phyloP scores from a whole-genome alignment of 2,888 invertebrate species.

The Pandemis heparana region DNA sequence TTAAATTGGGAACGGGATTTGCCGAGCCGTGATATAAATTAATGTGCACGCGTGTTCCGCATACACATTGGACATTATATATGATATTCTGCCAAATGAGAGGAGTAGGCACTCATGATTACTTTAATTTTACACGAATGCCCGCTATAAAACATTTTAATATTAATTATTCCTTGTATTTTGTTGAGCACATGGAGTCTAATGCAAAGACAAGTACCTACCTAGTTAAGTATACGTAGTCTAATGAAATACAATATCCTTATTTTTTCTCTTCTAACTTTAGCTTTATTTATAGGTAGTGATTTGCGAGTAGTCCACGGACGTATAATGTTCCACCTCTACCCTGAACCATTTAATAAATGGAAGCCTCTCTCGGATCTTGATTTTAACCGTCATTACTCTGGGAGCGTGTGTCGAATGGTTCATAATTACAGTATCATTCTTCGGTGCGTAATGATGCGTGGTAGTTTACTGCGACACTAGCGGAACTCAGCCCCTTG shows the following conservation, averaged over 20 bases:
- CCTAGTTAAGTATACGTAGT: neutral
- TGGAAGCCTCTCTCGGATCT: conserved; percentile 55
- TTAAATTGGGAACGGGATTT: conserved; percentile 57
- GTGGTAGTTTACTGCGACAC: conserved; percentile 59
- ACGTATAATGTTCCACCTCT: neutral
- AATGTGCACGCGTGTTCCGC: conserved; percentile 69
- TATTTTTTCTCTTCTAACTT: neutral
- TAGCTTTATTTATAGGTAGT: neutral
- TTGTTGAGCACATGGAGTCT: neutral
- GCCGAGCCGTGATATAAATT: conserved; percentile 47
- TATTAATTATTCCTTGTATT: neutral
- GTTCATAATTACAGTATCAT: conserved; percentile 81
- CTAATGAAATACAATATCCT: neutral
- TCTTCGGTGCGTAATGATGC: conserved; percentile 75
- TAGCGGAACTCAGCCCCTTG: conserved; percentile 62
- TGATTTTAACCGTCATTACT: conserved; percentile 73
- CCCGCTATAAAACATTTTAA: neutral
- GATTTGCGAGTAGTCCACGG: neutral
- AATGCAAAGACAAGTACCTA: neutral
- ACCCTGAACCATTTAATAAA: conserved; percentile 46
- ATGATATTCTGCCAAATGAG: conserved; percentile 54
- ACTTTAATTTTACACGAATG: conserved; percentile 56
- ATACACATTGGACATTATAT: conserved; percentile 63
- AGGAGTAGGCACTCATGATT: conserved; percentile 56
- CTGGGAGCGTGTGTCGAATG: conserved; percentile 77